A percentile compares a stretch with the other conserved stretches of the same genome.
Evolutionary conservation across 92 coral and sea anemone species (phyloP).

Genomic region (Zoanthus solanderi): DNA sequence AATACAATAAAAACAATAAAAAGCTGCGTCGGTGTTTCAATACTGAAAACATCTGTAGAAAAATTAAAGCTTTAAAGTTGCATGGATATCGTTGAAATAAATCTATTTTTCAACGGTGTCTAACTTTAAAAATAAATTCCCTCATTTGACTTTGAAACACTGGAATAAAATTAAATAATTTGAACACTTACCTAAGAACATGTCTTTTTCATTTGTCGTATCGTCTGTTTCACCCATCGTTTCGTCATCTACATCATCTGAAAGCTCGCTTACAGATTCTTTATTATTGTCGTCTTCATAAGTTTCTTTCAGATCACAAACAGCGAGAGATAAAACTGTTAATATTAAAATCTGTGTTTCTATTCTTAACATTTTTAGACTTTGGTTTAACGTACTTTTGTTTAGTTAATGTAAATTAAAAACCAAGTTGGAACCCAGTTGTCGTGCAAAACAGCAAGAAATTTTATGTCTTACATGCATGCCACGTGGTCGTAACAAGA

Average conservation of each 20-base stretch:
- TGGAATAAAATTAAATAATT: neutral
- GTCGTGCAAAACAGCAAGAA: neutral
- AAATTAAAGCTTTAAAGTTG: too few relatives aligned
- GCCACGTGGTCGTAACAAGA: constrained; percentile 28
- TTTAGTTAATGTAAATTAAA: neutral
- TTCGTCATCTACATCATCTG: constrained; percentile 1
- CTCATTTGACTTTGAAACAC: too few relatives aligned
- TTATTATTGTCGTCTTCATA: neutral
- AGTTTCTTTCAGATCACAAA: neutral
- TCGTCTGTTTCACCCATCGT: constrained; percentile 7
- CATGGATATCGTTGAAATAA: too few relatives aligned
- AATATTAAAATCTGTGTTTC: neutral
- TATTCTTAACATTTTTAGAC: neutral
- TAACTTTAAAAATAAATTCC: too few relatives aligned
- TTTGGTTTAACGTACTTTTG: neutral
- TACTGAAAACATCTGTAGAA: too few relatives aligned
- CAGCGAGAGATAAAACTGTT: neutral
- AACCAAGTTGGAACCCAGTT: neutral
- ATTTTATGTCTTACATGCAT: neutral
- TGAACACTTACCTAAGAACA: constrained; percentile 25
- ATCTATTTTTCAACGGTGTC: too few relatives aligned
- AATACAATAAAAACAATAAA: too few relatives aligned
- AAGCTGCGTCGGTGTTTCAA: too few relatives aligned
- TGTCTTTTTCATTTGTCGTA: constrained; percentile 17
- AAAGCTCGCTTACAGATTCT: neutral